Evolutionary conservation across 2,888 invertebrate genomes (phyloP), one percentile per base, ranked within the genome.

Genomic region (Emmelina monodactyla): DNA sequence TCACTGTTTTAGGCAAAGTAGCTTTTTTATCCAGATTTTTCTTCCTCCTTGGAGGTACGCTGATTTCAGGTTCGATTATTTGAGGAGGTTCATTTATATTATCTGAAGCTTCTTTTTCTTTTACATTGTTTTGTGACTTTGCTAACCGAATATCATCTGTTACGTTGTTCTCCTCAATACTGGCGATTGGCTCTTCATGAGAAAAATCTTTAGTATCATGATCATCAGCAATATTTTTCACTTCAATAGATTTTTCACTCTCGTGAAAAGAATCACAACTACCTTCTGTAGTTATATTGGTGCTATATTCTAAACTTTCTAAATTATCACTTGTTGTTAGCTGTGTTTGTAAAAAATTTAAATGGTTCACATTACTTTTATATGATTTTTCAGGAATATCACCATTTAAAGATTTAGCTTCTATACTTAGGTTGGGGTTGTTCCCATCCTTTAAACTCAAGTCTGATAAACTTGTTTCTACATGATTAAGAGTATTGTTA

Each of bases 331-430:
- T 52, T 42, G 49, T 58, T 38, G 58, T 49, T 37, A 76, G 50
- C 53, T 70, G 75, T 38, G 76, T 73, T 68, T 75, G 75, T 51
- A 78, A 55, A 51, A 75, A 76, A 61, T 62, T 68, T 33, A 67
- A 66, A 51, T 76, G 72, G 31, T 71, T 63, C 43, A 62, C 50
- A 51, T 64, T 69, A 47, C 61, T 78, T 55, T 67, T 76, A 50
- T 78, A 79, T 9, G 59, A n/a, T 25, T 25, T 25, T 10, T 25
- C 25, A 25, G 25, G n/a, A 25, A 25, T 25, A 25, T 4, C 25
- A n/a, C n/a, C 5, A 19, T 19, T 25, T 3, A 25, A 3, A 25
- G 4, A n/a, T n/a, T n/a, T 10, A 3, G 25, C 3, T 25, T 25
- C 25, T 7, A 7, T n/a, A n/a, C n/a, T n/a, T n/a, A n/a, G n/a